Base-by-base conservation (phyloP, 2,888 invertebrate genomes). In the Serripes groenlandicus region DNA sequence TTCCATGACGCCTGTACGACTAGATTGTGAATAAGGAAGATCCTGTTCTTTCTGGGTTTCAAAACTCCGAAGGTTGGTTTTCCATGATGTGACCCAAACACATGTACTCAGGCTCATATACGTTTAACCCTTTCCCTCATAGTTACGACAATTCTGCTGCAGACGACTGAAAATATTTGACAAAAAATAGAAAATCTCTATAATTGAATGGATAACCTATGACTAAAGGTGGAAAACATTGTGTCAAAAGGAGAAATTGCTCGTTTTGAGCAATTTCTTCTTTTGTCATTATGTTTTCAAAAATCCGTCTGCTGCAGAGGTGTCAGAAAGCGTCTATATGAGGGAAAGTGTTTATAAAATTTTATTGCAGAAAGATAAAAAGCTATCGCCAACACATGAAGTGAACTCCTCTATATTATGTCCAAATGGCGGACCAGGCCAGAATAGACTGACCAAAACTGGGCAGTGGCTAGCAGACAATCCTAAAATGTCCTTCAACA, bases 341-440 rank as follows among this genome's bases (percentile, higher is more conserved):
- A 1, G 21, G 49, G 15, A 49, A 49, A 49, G 49, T 2, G 7
- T 5, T 49, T 5, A 49, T 21, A 49, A 21, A 1, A 15, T 49
- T 49, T 3, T 28, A 70, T 70, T 70, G 37, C 54, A 70, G 70
- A 70, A 70, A 54, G 34, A 70, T 54, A 70, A 70, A 32, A 52
- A 28, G 9, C 32, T 70, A 18, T 52, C 52, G 15, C 32, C 54
- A 52, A 54, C 52, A 1, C 70, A 70, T 52, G 70, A 18, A n/a
- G 64, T 64, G 15, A 26, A 64, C 35, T 64, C 64, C 21, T 35
- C 64, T 18, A 64, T 64, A 5, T 30, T 64, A 3, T 34, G 32
- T 34, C 64, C 64, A 7, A 35, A 7, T 5, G 64, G 35, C 7
- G 35, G 4, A 34, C 35, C 35, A 1, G 26, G n/a, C 3, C 35